These are phyloP conservation scores for Lutjanus erythropterus DNA, from an alignment of 2,113 vertebrate species.

Conservation along the genomic window DNA sequence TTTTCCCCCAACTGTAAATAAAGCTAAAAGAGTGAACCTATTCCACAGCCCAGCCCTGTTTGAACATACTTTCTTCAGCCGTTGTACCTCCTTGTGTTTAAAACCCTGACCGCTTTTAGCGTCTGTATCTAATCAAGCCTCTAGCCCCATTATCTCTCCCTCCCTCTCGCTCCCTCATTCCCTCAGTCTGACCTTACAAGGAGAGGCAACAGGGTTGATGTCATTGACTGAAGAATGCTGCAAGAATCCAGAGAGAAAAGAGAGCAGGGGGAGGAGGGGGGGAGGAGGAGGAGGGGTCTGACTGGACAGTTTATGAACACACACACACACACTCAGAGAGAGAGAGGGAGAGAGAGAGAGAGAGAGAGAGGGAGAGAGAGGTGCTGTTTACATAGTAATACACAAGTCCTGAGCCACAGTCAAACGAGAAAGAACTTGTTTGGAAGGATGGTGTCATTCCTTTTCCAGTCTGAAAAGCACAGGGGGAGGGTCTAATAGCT, in stretches of 20 bases:
- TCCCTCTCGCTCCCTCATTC: slow-evolving; percentile 75
- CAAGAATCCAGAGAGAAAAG: slow-evolving; percentile 82
- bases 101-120: slow-evolving; percentile 55
- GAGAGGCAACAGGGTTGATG: slow-evolving; percentile 87
- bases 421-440: slow-evolving; percentile 87
- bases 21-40: slow-evolving; percentile 16
- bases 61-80: slow-evolving; percentile 37
- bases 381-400: slow-evolving; percentile 82
- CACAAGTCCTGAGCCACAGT: slow-evolving; percentile 77
- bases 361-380: slow-evolving; percentile 59
- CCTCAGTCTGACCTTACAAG: slow-evolving; percentile 88
- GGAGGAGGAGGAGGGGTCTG: slow-evolving; percentile 58
- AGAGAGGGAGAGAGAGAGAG: slow-evolving; percentile 56
- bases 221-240: slow-evolving; percentile 87
- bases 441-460: slow-evolving; percentile 87
- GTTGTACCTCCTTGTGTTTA: slow-evolving; percentile 45
- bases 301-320: slow-evolving; percentile 62
- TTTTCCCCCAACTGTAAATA: slow-evolving; percentile 5
- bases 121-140: slow-evolving; percentile 84
- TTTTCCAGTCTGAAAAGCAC: slow-evolving; percentile 77
- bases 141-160: slow-evolving; percentile 80
- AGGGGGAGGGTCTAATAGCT: slow-evolving; percentile 81
- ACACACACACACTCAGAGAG: slow-evolving; percentile 66
- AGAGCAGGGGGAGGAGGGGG: slow-evolving; percentile 43
- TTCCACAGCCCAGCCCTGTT: background rate